phyloP scores from a whole-genome alignment of 1,140 invertebrate species.

The Carposina sasakii region DNA sequence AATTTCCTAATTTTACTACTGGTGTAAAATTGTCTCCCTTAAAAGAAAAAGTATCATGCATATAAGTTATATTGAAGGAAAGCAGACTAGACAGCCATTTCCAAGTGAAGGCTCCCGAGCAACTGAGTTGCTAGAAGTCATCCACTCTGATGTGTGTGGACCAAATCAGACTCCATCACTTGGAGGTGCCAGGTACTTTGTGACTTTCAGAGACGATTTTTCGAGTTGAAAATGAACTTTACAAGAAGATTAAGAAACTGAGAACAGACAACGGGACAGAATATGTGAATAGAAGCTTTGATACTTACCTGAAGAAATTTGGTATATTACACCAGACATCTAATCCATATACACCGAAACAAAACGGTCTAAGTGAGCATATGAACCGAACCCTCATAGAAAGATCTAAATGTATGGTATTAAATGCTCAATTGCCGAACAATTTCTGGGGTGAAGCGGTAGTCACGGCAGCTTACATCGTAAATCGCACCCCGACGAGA shows the following conservation, averaged over 20 bases:
- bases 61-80: neutral
- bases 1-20: constrained; percentile 1
- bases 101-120: constrained; percentile 10
- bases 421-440: constrained; percentile 13
- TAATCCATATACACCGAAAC: constrained; percentile 36
- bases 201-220: constrained; percentile 59
- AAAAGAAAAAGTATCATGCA: constrained; percentile 1
- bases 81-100: constrained; percentile 2
- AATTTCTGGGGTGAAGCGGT: constrained; percentile 9
- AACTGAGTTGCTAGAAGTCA: constrained; percentile 6
- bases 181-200: constrained; percentile 38
- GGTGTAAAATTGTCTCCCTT: constrained; percentile 15
- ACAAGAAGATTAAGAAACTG: constrained; percentile 24
- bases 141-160: constrained; percentile 51
- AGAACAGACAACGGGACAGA: constrained; percentile 53
- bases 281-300: constrained; percentile 39
- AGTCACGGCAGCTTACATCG: constrained; percentile 4
- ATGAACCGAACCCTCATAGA: constrained; percentile 34
- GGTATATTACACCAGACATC: constrained; percentile 33
- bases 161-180: constrained; percentile 39
- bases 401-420: constrained; percentile 21
- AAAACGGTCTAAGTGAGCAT: constrained; percentile 13
- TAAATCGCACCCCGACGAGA: constrained; percentile 13
- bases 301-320: constrained; percentile 29
- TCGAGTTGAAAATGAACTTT: constrained; percentile 8